Evolutionary conservation across 2,113 vertebrate genomes (phyloP), one percentile per base, ranked within the genome.

Genomic region (Coptodon rendalli): DNA sequence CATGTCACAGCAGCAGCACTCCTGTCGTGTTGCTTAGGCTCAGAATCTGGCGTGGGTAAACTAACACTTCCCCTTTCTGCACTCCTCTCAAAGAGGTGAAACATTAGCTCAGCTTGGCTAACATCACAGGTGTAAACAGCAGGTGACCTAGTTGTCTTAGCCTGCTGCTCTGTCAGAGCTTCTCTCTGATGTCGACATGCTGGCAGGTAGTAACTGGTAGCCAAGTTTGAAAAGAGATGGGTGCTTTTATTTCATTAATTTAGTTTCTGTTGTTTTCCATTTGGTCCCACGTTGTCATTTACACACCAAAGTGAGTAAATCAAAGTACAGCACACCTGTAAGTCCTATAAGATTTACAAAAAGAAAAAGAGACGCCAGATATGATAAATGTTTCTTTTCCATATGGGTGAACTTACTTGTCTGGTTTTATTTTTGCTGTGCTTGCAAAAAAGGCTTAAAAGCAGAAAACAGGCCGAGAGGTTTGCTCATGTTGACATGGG

Each of bases 101-200:
- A 89, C 83, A 91, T 94, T 94, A 94, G 86, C 92, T 91, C 52
- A 13, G 81, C 48, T 4, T 45, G 50, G 31, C 7, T 7, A 57
- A 80, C 61, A 89, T 81, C 2, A 10, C 85, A 82, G 83, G 29
- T 53, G 80, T 87, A 91, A 95, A 95, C 94, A 93, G 92, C 93
- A 92, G 94, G 84, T 90, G 92, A 94, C 92, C 91, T 88, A 91
- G 82, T 93, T 93, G 85, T 61, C 59, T 89, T 78, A 59, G 45
- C 13, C 80, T 27, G 27, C 43, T 50, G 43, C 43, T 29, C 43
- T 17, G 24, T 50, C 43, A 43, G 53, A 12, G 27, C 24, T 76
- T 50, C 27, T 31, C 16, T 80, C 24, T 90, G 17, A 43, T 79
- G 81, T 84, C 84, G 61, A 8, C 19, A 3, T 24, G 79, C 54